These are phyloP conservation scores for Allobates femoralis DNA, from an alignment of 2,797 vertebrate species.

Conservation along the genomic window DNA sequence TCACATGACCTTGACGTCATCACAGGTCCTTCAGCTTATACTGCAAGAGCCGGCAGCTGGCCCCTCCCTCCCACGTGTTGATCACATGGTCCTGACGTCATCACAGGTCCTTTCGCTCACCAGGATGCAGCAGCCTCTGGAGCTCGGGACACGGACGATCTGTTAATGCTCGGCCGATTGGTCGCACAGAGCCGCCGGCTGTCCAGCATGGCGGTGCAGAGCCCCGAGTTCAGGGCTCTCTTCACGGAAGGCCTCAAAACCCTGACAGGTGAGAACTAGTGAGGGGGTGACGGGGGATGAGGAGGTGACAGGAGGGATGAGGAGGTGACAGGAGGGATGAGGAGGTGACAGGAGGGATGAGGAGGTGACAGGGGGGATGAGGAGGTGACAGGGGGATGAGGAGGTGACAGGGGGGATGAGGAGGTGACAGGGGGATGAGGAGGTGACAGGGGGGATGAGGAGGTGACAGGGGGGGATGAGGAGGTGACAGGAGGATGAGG, in stretches of 20 bases:
- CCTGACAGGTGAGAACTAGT: conserved; percentile 82
- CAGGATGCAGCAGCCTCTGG: not conserved
- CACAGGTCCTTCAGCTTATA: not conserved
- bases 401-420: too few relatives aligned
- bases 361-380: too few relatives aligned
- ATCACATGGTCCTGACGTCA: not conserved
- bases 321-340: too few relatives aligned
- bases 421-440: too few relatives aligned
- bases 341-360: too few relatives aligned
- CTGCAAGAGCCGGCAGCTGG: too few relatives aligned
- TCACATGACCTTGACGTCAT: too few relatives aligned
- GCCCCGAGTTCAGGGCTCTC: conserved; percentile 85
- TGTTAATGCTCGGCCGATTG: conserved; percentile 22
- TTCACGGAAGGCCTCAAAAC: conserved; percentile 88
- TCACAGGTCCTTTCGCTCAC: not conserved
- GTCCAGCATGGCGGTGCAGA: conserved; percentile 86
- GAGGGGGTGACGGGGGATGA: not conserved
- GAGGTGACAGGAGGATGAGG: too few relatives aligned
- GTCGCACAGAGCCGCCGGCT: conserved; percentile 62
- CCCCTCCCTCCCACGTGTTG: not conserved
- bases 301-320: too few relatives aligned
- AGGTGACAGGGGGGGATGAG: too few relatives aligned
- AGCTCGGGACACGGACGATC: not conserved
- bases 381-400: too few relatives aligned
- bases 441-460: too few relatives aligned